Evolutionary conservation across 2,113 vertebrate species (phyloP), one percentile per base, ranked within the genome.

Genomic region (Piaya cayana): DNA sequence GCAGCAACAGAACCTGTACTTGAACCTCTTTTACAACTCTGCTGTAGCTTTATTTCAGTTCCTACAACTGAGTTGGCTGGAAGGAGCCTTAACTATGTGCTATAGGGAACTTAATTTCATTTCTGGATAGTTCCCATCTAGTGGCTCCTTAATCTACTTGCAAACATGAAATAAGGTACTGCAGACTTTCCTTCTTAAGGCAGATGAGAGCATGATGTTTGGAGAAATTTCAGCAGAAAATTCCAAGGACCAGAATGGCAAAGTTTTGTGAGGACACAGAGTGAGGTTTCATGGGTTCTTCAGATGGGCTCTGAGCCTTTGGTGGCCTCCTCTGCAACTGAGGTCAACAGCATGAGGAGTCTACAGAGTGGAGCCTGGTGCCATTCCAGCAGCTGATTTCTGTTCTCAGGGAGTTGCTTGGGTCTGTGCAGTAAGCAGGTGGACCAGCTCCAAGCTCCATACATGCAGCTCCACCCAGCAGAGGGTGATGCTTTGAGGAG

Each of bases 321-420:
- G 47, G 29, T 52, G n/a, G 59, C 26, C 36, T 68, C 22, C 30
- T 74, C 60, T 82, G 43, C 34, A 83, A 39, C 32, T 83, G 76
- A 86, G n/a, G 36, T 60, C 4, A 21, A 2, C 1, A 2, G 27
- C 49, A 62, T 0, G 1, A n/a, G 19, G 53, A 37, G 6, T 59
- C 75, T 60, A 26, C 22, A 82, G 71, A 43, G 56, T 2, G 1
- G 30, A 95, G 32, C 15, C n/a, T 64, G 68, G 26, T 93, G 60
- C 21, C 26, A 9, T 74, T 88, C 36, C 79, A 50, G n/a, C 60
- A 75, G 56, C 43, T 75, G 43, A 16, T 70, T 93, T 93, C 88
- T 77, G 32, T 90, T 85, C 70, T 19, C 62, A 67, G 19, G 63
- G 53, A 72, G 11, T 43, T 94, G 39, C n/a, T 62, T 22, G 25